These are phyloP conservation scores for Liasis olivaceus DNA, from an alignment of 2,797 vertebrate genomes.

Conservation along the genomic window DNA sequence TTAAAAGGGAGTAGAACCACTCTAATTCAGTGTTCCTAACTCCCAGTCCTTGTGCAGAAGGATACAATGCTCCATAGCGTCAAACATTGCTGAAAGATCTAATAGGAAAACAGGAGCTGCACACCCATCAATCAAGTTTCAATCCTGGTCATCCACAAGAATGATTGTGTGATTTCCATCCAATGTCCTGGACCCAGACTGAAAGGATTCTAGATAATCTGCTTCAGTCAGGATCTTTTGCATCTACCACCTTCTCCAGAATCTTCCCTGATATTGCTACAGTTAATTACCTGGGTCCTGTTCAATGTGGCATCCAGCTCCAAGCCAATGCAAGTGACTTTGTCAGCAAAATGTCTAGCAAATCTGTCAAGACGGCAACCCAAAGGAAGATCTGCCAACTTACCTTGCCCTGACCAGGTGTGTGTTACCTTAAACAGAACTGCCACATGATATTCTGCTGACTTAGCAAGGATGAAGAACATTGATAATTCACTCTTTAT, in stretches of 20 bases:
- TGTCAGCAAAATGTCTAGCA: too few relatives aligned
- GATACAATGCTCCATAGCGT: background rate
- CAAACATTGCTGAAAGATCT: background rate
- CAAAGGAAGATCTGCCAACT: too few relatives aligned
- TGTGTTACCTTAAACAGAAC: too few relatives aligned
- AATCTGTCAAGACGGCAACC: too few relatives aligned
- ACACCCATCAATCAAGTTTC: background rate
- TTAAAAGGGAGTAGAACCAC: background rate
- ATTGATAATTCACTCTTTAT: background rate
- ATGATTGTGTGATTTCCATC: background rate
- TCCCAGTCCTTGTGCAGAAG: background rate
- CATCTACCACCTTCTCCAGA: background rate
- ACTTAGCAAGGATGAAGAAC: too few relatives aligned
- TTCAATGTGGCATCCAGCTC: too few relatives aligned
- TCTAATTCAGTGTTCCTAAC: background rate
- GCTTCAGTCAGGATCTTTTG: background rate
- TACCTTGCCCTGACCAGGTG: too few relatives aligned
- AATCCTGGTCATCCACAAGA: background rate
- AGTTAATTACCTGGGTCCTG: too few relatives aligned
- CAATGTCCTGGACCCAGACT: background rate
- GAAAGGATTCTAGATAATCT: background rate
- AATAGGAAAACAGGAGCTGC: background rate
- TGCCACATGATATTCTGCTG: too few relatives aligned
- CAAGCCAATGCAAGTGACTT: too few relatives aligned
- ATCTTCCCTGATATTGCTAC: background rate